These are phyloP conservation scores for Achlya flavicornis DNA, from an alignment of 2,888 invertebrate genomes.

Conservation along the genomic window DNA sequence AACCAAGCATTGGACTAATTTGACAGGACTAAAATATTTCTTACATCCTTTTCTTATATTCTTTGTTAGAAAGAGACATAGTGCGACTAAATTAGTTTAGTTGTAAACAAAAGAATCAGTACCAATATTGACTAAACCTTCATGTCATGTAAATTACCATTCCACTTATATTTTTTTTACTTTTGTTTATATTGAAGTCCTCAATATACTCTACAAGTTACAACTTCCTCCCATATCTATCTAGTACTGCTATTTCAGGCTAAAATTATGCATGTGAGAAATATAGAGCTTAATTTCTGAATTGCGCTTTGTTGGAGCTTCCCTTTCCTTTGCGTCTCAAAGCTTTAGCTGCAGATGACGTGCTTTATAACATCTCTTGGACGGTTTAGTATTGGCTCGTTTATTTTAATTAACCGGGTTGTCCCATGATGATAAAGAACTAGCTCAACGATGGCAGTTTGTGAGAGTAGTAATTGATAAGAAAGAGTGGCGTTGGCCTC, in stretches of 20 bases:
- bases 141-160: no score
- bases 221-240: background rate
- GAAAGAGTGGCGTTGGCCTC: no score
- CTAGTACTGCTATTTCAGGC: background rate
- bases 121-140: no score
- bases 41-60: no score
- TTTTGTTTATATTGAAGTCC: background rate
- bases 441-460: no score
- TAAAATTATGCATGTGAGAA: conserved; percentile 2
- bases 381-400: background rate
- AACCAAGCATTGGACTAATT: no score
- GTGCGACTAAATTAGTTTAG: no score
- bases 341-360: background rate
- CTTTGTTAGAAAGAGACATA: no score
- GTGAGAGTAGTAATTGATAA: no score
- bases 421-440: background rate
- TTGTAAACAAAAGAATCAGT: no score
- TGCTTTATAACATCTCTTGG: background rate
- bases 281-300: background rate
- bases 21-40: no score
- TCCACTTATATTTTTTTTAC: no score
- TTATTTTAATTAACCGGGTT: background rate
- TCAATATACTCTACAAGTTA: background rate
- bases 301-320: conserved; percentile 4
- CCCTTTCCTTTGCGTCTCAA: background rate